phyloP scores from a whole-genome alignment of 2,797 vertebrate species.

The Nyctibius grandis region DNA sequence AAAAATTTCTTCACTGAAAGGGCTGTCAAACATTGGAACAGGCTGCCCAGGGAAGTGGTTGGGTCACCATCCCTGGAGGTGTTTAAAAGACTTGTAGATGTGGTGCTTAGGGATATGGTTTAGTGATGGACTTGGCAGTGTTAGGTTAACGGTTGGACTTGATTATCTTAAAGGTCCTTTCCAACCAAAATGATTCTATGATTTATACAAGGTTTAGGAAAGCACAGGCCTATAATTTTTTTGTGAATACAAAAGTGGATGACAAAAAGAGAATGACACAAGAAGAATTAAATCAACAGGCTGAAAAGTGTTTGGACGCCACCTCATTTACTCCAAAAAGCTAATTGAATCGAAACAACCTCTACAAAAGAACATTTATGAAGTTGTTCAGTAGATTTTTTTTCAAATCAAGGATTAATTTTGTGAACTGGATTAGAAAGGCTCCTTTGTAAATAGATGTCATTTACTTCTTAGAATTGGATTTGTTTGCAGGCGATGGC shows the following conservation, averaged over 20 bases:
- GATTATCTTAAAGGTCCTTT: too few species aligned
- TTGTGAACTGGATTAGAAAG: background rate
- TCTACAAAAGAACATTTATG: background rate
- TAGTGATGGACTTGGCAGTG: too few species aligned
- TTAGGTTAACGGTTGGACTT: too few species aligned
- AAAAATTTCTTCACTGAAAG: too few species aligned
- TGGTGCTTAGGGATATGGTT: too few species aligned
- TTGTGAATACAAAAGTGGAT: background rate
- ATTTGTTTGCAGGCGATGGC: conserved; percentile 1
- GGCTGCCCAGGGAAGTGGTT: too few species aligned
- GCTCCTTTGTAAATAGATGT: background rate
- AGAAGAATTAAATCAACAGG: background rate
- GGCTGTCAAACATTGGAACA: too few species aligned
- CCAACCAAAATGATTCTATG: too few species aligned
- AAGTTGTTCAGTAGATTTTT: background rate
- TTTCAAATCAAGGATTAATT: conserved; percentile 47
- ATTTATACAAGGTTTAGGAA: background rate
- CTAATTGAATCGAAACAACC: background rate
- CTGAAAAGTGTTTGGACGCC: background rate
- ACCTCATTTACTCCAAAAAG: background rate
- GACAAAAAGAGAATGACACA: background rate
- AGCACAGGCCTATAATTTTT: background rate
- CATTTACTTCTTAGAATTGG: conserved; percentile 6
- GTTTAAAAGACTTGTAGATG: too few species aligned
- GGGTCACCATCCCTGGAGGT: too few species aligned